phyloP scores from a whole-genome alignment of 2,113 vertebrate species.

The Syrmaticus mikado region DNA sequence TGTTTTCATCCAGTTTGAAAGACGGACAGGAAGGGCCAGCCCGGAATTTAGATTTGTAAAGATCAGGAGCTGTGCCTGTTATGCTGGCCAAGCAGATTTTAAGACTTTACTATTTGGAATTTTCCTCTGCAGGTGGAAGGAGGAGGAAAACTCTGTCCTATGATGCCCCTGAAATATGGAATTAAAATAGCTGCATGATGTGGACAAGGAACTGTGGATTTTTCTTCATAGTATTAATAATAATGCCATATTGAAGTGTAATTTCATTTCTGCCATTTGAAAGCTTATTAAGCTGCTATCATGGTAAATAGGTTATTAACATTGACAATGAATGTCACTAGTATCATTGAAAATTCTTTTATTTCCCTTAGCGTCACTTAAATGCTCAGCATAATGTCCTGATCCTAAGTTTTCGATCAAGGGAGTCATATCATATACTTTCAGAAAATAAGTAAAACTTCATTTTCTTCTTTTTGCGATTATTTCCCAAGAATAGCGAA shows the following conservation, averaged over 20 bases:
- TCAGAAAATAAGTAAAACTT: not conserved
- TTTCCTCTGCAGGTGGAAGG: not conserved
- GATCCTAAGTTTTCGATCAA: not conserved
- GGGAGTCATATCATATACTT: not conserved
- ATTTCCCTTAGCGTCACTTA: conserved; percentile 54
- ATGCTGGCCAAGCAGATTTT: not conserved
- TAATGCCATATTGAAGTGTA: conserved; percentile 37
- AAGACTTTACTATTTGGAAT: not conserved
- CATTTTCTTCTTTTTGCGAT: not conserved
- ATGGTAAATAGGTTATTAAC: conserved; percentile 60
- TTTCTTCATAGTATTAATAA: conserved; percentile 41
- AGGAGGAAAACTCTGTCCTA: not conserved
- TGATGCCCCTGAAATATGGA: conserved; percentile 1
- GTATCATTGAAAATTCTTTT: conserved; percentile 22
- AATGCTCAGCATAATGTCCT: not conserved
- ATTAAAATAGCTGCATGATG: conserved; percentile 46
- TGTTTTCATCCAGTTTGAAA: not conserved
- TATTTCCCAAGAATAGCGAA: conserved; percentile 20
- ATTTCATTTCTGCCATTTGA: conserved; percentile 49
- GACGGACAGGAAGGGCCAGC: not conserved
- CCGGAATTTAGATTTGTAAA: not conserved
- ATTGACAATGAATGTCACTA: conserved; percentile 55
- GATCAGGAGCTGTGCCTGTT: not conserved
- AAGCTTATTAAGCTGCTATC: conserved; percentile 50
- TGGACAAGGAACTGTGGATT: conserved; percentile 40